Conservation (phyloP, 2,113 vertebrate genomes). For the Colistium nudipinnis region DNA sequence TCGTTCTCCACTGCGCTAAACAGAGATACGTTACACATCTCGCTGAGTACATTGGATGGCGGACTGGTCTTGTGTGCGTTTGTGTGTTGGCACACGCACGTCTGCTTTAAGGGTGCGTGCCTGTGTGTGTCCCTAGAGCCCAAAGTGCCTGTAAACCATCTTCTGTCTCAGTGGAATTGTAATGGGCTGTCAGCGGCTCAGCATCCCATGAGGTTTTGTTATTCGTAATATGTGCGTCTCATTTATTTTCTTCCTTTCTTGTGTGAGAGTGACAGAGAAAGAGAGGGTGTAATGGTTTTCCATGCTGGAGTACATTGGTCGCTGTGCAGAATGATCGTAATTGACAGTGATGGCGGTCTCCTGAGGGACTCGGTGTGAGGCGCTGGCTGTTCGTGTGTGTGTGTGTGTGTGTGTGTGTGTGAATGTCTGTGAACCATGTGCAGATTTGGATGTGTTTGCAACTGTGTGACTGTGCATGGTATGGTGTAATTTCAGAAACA, state of each 20-base stretch:
- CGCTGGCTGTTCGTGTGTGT: not conserved
- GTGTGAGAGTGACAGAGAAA: constrained; percentile 32
- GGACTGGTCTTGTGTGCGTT: constrained; percentile 2
- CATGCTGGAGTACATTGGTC: constrained; percentile 45
- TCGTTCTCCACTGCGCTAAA: constrained; percentile 15
- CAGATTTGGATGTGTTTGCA: constrained; percentile 27
- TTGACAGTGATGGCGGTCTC: constrained; percentile 64
- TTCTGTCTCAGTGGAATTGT: constrained; percentile 61
- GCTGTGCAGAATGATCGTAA: constrained; percentile 60
- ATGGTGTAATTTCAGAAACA: not conserved
- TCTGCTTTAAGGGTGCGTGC: constrained; percentile 6
- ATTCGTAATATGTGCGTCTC: constrained; percentile 53
- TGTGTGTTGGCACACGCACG: constrained; percentile 1
- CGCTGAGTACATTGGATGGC: constrained; percentile 32
- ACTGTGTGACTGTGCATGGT: constrained; percentile 6
- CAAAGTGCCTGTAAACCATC: constrained; percentile 66
- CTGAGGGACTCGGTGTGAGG: not conserved
- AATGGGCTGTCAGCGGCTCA: constrained; percentile 67
- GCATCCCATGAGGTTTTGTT: constrained; percentile 63
- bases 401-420: not conserved
- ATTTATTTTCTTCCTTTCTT: constrained; percentile 12
- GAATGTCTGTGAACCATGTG: not conserved
- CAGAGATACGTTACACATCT: constrained; percentile 45
- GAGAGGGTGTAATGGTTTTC: constrained; percentile 36
- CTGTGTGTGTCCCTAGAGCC: constrained; percentile 27